A percentile compares a stretch with the other conserved stretches of the same genome.
Conservation (phyloP, 2,797 vertebrate species). For the Rhadinocentrus ornatus region DNA sequence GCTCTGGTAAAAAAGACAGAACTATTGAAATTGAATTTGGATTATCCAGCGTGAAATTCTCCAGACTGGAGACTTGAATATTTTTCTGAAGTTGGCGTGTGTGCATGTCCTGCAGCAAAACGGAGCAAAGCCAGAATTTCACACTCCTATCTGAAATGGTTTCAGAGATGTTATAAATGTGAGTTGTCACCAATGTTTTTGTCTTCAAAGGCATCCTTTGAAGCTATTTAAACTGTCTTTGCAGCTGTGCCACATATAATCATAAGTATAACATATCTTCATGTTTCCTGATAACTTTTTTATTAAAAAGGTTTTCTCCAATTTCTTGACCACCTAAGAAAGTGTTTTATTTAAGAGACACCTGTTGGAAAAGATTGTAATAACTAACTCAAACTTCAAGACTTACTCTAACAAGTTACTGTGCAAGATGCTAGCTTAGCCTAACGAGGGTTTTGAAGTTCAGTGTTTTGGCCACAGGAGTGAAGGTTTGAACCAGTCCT, state of each 20-base stretch:
- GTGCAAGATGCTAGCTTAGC: too few species aligned
- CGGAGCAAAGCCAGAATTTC: slow-evolving; percentile 80
- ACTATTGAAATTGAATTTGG: slow-evolving; percentile 85
- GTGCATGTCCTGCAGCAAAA: slow-evolving; percentile 83
- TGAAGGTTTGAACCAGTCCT: too few species aligned
- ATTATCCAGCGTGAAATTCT: slow-evolving; percentile 85
- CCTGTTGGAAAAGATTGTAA: neutral
- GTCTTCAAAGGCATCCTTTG: slow-evolving; percentile 81
- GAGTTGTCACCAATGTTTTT: slow-evolving; percentile 79
- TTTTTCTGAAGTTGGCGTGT: slow-evolving; percentile 81
- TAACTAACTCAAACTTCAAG: neutral
- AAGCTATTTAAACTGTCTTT: slow-evolving; percentile 79
- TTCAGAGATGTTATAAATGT: slow-evolving; percentile 83
- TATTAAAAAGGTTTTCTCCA: slow-evolving; percentile 21
- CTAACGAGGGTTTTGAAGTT: too few species aligned
- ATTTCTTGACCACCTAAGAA: slow-evolving; percentile 45
- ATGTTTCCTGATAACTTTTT: slow-evolving; percentile 67
- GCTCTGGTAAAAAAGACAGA: slow-evolving; percentile 76
- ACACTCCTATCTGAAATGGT: slow-evolving; percentile 81
- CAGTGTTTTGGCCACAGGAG: too few species aligned
- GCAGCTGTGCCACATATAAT: slow-evolving; percentile 67
- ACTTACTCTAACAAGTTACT: neutral
- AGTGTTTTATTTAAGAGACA: slow-evolving; percentile 23
- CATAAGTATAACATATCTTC: slow-evolving; percentile 72
- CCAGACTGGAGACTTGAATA: slow-evolving; percentile 78